Base-by-base conservation (phyloP, 2,888 invertebrate species). In the Patella pellucida region DNA sequence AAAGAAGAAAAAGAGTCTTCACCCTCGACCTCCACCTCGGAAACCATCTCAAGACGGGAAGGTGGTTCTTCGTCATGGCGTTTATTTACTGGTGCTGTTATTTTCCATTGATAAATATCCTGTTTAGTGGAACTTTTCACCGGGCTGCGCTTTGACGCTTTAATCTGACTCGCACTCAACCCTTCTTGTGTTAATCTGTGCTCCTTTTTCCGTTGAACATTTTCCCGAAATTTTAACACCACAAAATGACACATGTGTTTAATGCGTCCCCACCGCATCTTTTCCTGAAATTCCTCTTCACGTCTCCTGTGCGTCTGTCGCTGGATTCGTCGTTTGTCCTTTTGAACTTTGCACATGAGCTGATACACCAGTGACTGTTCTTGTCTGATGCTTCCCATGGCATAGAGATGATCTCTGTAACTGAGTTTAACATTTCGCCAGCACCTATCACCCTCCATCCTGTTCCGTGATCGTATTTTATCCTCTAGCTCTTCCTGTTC, bases 341-440 rank as follows among this genome's bases (percentile, higher is more conserved):
- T 54, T 14, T 73, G 73, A 5, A 76, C 76, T 52, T 70, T 67
- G 27, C 73, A 62, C 69, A 76, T 69, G 12, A 50, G 50, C 50
- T 76, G 69, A 19, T 68, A 76, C 16, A 71, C 69, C 2, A 16
- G 52, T 15, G 68, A 67, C 15, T 76, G 76, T 16, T 41, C 73
- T 54, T 69, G 51, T 52, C 56, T 71, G 5, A 76, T 31, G 23
- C 73, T 70, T 23, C 27, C 56, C 41, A 76, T 19, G n/a, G 62
- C 16, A n/a, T 68, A 70, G 52, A 62, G 52, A 41, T 76, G 76
- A 9, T 76, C 76, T 41, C 73, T 76, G 68, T 52, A 76, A 62
- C 68, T 70, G 4, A 76, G 23, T 52, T 76, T 70, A 19, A 76
- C 52, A 1, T 71, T 27, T 15, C 56, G 62, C 68, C 70, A 56